phyloP scores from a whole-genome alignment of 2,888 invertebrate species.

The Acanthococcus lagerstroemiae region DNA sequence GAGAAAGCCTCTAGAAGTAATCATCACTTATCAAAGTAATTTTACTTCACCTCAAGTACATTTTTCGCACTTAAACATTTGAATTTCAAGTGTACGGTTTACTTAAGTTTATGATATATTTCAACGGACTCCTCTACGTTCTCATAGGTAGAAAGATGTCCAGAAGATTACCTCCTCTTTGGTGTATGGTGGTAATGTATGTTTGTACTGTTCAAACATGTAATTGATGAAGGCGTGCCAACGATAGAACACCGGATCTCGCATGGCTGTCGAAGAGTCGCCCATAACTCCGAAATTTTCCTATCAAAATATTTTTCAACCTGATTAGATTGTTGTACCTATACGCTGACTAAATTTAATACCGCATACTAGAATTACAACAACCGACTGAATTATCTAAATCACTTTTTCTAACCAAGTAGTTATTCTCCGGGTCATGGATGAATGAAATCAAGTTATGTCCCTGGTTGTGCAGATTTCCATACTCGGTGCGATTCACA shows the following conservation, averaged over 20 bases:
- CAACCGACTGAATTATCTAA: too few species aligned
- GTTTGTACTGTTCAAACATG: constrained; percentile 64
- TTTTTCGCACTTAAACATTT: too few species aligned
- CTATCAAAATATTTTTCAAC: constrained; percentile 44
- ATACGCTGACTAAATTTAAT: too few species aligned
- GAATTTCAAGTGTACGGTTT: too few species aligned
- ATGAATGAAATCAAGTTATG: constrained; percentile 65
- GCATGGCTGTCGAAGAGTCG: constrained; percentile 73
- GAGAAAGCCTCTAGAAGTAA: too few species aligned
- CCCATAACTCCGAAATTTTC: constrained; percentile 75
- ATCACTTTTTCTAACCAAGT: constrained; percentile 54
- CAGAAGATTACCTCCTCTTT: constrained; percentile 50
- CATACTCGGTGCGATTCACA: constrained; percentile 59
- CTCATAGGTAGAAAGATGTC: too few species aligned
- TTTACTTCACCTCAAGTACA: too few species aligned
- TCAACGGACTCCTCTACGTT: too few species aligned
- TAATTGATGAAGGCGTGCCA: constrained; percentile 74
- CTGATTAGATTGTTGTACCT: too few species aligned
- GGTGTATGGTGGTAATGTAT: constrained; percentile 56
- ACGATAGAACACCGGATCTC: constrained; percentile 76
- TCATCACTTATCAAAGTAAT: too few species aligned
- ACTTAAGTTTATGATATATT: too few species aligned
- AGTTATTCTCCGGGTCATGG: constrained; percentile 70
- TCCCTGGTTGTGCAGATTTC: constrained; percentile 72
- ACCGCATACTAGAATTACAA: too few species aligned